Conservation (phyloP, 2,113 vertebrate genomes). For the Pterophyllum scalare region DNA sequence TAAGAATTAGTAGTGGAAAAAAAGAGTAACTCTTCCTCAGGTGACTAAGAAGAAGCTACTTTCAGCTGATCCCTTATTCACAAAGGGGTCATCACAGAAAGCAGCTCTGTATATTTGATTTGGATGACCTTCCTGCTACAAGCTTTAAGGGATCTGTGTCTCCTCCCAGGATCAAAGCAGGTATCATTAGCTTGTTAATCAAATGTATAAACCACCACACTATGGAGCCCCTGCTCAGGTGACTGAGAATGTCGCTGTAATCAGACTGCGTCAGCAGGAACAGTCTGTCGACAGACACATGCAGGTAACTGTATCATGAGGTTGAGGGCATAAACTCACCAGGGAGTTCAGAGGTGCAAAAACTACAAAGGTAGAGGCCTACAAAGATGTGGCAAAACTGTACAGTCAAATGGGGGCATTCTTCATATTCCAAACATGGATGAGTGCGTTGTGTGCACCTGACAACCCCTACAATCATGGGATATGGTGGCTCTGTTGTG, state of each 20-base stretch:
- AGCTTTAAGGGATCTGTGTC: neutral
- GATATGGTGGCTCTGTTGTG: neutral
- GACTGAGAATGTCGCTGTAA: neutral
- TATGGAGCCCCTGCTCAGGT: neutral
- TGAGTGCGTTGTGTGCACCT: neutral
- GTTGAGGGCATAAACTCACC: neutral
- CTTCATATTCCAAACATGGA: neutral
- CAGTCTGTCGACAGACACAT: fast-evolving
- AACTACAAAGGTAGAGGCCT: neutral
- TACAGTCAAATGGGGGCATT: neutral
- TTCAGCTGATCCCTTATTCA: neutral
- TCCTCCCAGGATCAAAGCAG: neutral
- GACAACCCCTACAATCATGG: neutral
- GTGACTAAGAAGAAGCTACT: neutral
- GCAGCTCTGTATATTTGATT: neutral
- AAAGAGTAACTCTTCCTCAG: no score
- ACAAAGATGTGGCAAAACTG: fast-evolving
- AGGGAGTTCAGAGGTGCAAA: neutral
- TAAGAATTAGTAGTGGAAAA: no score
- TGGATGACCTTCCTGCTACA: neutral
- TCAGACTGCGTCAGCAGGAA: neutral
- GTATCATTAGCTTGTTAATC: neutral
- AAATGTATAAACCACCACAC: neutral
- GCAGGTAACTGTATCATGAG: neutral
- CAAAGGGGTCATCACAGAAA: neutral